Conservation (phyloP, 2,113 vertebrate genomes). For the Gymnobelideus leadbeateri region DNA sequence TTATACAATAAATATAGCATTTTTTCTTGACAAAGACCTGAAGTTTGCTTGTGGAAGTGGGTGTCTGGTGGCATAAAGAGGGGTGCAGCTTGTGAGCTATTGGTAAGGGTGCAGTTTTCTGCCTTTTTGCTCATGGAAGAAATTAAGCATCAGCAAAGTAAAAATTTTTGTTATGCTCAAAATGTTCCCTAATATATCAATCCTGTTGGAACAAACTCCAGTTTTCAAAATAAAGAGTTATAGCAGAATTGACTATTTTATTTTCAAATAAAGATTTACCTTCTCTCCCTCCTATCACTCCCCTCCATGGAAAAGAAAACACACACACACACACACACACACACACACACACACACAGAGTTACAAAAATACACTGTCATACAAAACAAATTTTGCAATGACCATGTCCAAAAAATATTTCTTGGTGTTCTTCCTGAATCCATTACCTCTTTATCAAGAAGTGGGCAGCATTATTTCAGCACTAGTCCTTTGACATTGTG, state of each 20-base stretch:
- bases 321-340: not conserved
- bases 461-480: not conserved
- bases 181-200: not conserved
- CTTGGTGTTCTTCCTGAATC: not conserved
- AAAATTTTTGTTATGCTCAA: not conserved
- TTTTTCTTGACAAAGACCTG: constrained; percentile 1
- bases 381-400: not conserved
- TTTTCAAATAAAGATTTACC: not conserved
- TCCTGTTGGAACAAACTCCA: not conserved
- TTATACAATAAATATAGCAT: not conserved
- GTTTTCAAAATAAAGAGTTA: not conserved
- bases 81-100: not conserved
- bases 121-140: not conserved
- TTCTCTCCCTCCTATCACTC: not conserved
- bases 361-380: not conserved
- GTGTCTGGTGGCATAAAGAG: not conserved
- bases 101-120: not conserved
- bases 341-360: not conserved
- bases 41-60: not conserved
- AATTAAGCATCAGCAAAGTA: not conserved
- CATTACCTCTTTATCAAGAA: not conserved
- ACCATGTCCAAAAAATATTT: not conserved
- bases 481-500: not conserved
- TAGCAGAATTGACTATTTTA: not conserved
- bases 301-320: not conserved